Evolutionary conservation across 2,113 vertebrate species (phyloP), one percentile per base, ranked within the genome.

Genomic region (Alectura lathami): DNA sequence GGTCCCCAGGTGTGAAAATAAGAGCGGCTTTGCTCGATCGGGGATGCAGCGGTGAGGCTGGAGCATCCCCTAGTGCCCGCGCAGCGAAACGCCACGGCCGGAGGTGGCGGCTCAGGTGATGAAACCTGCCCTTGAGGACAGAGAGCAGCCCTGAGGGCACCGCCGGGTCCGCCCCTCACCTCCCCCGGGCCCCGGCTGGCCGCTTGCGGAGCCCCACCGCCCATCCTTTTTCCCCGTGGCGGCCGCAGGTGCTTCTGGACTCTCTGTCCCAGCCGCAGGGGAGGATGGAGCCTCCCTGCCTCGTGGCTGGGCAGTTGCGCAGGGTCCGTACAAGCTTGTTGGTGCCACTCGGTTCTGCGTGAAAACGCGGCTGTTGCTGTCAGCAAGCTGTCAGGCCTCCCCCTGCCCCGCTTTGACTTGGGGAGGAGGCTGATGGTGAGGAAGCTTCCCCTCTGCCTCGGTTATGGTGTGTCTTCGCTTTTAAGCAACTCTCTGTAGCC

Each of bases 391-490:
- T 4, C 18, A 2, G 23, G 13, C 36, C 24, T 88, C 45, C 23
- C 22, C 2, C 57, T 45, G 57, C 7, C 63, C 59, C 11, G 13
- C 6, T 13, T 40, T 45, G 17, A 2, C 54, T 47, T 13, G 2
- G 7, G 40, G 18, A 0, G 16, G 36, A 26, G 18, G 0, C 42
- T 23, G 40, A 12, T 20, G 40, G 38, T 3, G 57, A 7, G 42
- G 74, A 34, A 12, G n/a, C 4, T 1, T 27, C 56, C 50, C 14
- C 0, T 24, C 1, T n/a, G n/a, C n/a, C n/a, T n/a, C n/a, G n/a
- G n/a, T n/a, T 18, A 0, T 0, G 0, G 12, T 0, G 1, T 13
- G 29, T 47, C 34, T 24, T 30, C 21, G 53, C 43, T 64, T 30
- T 16, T 50, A 38, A 24, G 36, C 45, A 32, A 21, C 22, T 38